These are phyloP conservation scores for Saxicola maurus DNA, from an alignment of 2,797 vertebrate genomes.

Conservation along the genomic window DNA sequence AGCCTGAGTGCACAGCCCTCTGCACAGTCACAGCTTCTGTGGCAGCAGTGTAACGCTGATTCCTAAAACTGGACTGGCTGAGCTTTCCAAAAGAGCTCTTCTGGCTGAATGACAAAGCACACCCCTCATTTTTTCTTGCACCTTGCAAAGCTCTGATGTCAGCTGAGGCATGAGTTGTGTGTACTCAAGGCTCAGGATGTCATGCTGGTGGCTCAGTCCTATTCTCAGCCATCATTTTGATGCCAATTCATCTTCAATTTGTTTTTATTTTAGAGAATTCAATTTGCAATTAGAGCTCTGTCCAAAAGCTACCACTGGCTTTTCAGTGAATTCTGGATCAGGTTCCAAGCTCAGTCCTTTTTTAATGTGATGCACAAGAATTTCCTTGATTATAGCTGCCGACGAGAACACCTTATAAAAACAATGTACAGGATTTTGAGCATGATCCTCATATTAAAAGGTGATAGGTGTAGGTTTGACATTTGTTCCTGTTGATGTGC, in stretches of 20 bases:
- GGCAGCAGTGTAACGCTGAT: not conserved
- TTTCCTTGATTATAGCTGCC: not conserved
- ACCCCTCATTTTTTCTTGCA: not conserved
- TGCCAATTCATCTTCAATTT: not conserved
- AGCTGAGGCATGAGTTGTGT: not conserved
- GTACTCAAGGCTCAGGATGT: not conserved
- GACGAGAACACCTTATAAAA: not conserved
- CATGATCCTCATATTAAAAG: constrained; percentile 34
- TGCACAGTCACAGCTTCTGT: not conserved
- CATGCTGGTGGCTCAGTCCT: not conserved
- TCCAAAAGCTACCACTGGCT: not conserved
- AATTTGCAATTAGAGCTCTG: not conserved
- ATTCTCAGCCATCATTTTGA: not conserved
- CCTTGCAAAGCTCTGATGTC: not conserved
- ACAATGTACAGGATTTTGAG: not conserved
- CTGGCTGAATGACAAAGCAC: not conserved
- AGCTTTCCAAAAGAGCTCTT: not conserved
- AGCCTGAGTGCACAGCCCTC: not conserved
- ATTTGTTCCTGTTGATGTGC: constrained; percentile 3
- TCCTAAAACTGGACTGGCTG: not conserved
- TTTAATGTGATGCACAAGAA: not conserved
- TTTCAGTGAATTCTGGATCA: not conserved
- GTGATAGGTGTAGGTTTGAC: constrained; percentile 40
- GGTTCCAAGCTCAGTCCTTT: not conserved
- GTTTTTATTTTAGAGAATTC: not conserved